phyloP scores from a whole-genome alignment of 2,797 vertebrate species.

The Lithobates sylvaticus region DNA sequence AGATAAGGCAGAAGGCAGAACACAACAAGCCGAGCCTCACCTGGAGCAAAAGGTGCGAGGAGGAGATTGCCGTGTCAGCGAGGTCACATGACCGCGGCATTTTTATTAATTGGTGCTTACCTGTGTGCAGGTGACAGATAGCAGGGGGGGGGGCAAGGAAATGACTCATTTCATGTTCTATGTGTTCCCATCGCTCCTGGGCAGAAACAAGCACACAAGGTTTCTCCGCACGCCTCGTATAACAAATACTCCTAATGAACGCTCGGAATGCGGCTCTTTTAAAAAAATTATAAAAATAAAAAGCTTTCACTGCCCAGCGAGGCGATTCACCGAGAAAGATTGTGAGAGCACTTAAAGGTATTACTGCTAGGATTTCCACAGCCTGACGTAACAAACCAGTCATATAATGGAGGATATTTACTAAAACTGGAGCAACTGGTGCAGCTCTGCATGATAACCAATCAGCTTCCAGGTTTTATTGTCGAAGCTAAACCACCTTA shows the following conservation, averaged over 20 bases:
- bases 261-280: background rate
- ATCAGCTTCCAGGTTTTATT: too few species aligned
- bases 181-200: background rate
- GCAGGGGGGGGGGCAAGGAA: background rate
- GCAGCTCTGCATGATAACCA: too few species aligned
- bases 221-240: background rate
- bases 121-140: background rate
- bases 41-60: background rate
- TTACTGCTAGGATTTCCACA: background rate
- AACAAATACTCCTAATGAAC: background rate
- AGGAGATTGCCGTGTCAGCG: background rate
- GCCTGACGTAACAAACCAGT: too few species aligned
- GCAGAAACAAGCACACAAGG: background rate
- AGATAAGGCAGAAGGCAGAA: background rate
- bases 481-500: too few species aligned
- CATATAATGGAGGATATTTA: background rate
- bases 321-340: background rate
- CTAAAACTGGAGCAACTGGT: too few species aligned
- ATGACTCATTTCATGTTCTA: background rate
- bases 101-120: background rate
- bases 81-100: constrained; percentile 10
- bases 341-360: background rate
- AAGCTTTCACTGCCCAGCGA: background rate
- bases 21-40: background rate
- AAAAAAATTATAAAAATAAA: background rate